Evolutionary conservation across 2,888 invertebrate species (phyloP), one percentile per base, ranked within the genome.

Genomic region (Agrilus mali): DNA sequence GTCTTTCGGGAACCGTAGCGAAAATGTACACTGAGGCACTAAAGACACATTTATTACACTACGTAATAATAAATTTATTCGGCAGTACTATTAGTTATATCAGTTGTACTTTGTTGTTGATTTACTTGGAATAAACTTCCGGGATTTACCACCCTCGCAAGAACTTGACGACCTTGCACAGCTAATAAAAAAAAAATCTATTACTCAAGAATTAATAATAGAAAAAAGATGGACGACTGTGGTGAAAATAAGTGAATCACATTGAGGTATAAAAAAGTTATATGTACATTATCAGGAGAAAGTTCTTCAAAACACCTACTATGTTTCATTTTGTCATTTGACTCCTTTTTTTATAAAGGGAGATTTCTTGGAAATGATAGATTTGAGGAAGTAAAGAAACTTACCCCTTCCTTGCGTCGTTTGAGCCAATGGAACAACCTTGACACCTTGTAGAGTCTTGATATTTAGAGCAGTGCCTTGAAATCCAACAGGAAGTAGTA

Each of bases 381-480:
- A n/a, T n/a, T n/a, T n/a, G n/a, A n/a, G n/a, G n/a, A n/a, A n/a
- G n/a, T n/a, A n/a, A n/a, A n/a, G n/a, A n/a, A 14, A 46, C 52
- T 59, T 56, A 60, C 61, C 60, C 58, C 60, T 59, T 27, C 55
- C 57, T 50, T 67, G 62, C 48, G 66, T 66, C 43, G 67, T 62
- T 52, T 69, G 68, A 16, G 69, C 64, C 44, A 75, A 60, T 1
- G 75, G 75, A 47, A 78, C 76, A 43, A 78, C 76, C 61, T 78
- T 78, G 43, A 78, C 68, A 8, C 73, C 75, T 61, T 77, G 76
- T 47, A 78, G 58, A 8, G 75, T 71, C 58, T 78, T 78, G 14
- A 78, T 68, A 58, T 77, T 77, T 44, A 77, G 67, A 20, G 74
- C 68, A 3, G 72, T 72, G 16, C 75, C 74, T 60, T 75, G 75